phyloP scores from a whole-genome alignment of 1,140 invertebrate species.

The Kradibia gibbosae region DNA sequence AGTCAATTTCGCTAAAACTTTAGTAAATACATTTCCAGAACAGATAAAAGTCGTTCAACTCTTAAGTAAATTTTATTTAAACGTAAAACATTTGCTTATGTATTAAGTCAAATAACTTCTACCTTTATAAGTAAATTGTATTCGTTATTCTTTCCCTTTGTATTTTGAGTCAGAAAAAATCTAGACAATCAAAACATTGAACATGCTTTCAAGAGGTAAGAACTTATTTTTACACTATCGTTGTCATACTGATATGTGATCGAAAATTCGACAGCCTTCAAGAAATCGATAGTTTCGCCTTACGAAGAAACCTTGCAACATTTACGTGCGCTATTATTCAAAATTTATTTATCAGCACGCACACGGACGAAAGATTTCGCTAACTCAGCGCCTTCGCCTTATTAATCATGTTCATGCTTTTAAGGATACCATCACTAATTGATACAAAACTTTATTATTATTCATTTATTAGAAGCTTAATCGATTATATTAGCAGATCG shows the following conservation, averaged over 20 bases:
- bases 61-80: not conserved
- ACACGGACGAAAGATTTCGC: slow-evolving; percentile 24
- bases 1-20: not conserved
- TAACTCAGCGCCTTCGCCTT: slow-evolving; percentile 19
- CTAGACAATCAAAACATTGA: not conserved
- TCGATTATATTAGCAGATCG: no score
- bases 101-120: not conserved
- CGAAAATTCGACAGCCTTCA: not conserved
- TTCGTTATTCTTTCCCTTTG: not conserved
- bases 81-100: not conserved
- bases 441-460: no score
- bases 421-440: no score
- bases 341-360: not conserved
- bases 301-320: not conserved
- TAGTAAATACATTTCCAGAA: no score
- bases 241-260: not conserved
- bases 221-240: not conserved
- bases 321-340: not conserved
- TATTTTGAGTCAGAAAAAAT: not conserved
- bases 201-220: not conserved
- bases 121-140: not conserved
- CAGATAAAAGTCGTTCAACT: not conserved
- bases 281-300: slow-evolving; percentile 16
- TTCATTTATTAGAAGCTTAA: no score
- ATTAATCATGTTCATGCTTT: slow-evolving; percentile 12